Conservation (phyloP, 2,113 vertebrate species). For the Cebus imitator region DNA sequence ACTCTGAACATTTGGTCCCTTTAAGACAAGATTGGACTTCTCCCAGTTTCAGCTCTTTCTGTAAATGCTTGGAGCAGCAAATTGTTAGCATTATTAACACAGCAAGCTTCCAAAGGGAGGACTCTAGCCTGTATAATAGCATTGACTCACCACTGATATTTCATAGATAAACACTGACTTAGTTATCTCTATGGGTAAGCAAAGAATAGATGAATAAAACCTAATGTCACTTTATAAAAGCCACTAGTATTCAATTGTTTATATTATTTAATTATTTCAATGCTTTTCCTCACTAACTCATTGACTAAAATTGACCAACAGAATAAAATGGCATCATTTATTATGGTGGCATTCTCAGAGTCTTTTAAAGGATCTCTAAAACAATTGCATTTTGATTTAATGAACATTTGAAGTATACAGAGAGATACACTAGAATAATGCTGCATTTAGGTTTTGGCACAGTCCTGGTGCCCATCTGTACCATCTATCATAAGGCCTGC, state of each 20-base stretch:
- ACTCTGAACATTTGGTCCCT: background rate
- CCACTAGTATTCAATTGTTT: background rate
- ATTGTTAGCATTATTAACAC: constrained; percentile 19
- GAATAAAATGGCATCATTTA: constrained; percentile 28
- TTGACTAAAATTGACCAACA: constrained; percentile 22
- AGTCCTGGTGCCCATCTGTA: background rate
- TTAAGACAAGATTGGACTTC: constrained; percentile 27
- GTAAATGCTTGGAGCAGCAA: background rate
- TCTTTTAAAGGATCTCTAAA: background rate
- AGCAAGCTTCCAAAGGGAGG: background rate
- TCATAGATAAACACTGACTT: constrained; percentile 27
- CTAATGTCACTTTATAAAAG: constrained; percentile 26
- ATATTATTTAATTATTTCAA: constrained; percentile 1
- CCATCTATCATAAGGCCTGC: background rate
- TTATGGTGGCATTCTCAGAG: background rate
- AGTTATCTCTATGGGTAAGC: background rate
- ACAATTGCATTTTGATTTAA: background rate
- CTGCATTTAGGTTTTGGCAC: background rate
- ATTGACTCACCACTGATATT: background rate
- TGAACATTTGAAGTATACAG: background rate
- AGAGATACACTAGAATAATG: background rate
- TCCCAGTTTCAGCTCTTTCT: constrained; percentile 2
- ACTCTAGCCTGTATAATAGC: background rate
- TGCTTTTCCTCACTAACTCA: background rate
- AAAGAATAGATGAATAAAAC: constrained; percentile 7